phyloP scores from a whole-genome alignment of 2,797 vertebrate genomes.

The Pachyuromys duprasi region DNA sequence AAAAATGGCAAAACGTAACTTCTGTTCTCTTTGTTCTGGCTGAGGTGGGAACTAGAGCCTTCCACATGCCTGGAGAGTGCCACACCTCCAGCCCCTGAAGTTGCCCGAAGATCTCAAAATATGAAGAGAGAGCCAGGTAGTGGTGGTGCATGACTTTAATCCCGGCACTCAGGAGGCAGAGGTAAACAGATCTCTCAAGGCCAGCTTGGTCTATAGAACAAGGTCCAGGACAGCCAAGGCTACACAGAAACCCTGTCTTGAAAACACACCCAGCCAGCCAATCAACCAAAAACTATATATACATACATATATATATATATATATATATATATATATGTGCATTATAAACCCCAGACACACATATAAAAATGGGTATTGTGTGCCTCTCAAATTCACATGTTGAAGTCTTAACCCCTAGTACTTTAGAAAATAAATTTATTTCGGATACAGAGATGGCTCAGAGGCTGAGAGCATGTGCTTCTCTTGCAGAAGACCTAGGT shows the following conservation, averaged over 20 bases:
- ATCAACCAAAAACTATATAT: no score
- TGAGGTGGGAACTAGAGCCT: background rate
- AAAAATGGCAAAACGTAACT: background rate
- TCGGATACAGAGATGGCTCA: background rate
- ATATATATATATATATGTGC: no score
- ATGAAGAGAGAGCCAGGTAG: background rate
- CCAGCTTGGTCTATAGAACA: background rate
- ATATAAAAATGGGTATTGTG: background rate
- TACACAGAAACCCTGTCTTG: background rate
- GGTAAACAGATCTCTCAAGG: background rate
- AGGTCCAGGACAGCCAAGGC: background rate
- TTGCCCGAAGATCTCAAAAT: slow-evolving; percentile 15
- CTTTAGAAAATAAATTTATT: background rate
- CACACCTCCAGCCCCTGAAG: background rate
- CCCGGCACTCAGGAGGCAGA: background rate
- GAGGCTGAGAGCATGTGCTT: background rate
- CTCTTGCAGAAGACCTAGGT: background rate
- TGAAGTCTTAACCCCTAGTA: background rate
- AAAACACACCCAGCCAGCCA: background rate
- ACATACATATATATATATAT: background rate
- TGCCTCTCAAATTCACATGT: background rate
- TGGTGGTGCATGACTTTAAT: background rate
- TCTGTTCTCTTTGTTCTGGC: background rate
- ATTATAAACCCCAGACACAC: background rate
- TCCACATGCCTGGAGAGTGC: background rate